Conservation (phyloP, 2,113 vertebrate genomes). For the Cromileptes altivelis region DNA sequence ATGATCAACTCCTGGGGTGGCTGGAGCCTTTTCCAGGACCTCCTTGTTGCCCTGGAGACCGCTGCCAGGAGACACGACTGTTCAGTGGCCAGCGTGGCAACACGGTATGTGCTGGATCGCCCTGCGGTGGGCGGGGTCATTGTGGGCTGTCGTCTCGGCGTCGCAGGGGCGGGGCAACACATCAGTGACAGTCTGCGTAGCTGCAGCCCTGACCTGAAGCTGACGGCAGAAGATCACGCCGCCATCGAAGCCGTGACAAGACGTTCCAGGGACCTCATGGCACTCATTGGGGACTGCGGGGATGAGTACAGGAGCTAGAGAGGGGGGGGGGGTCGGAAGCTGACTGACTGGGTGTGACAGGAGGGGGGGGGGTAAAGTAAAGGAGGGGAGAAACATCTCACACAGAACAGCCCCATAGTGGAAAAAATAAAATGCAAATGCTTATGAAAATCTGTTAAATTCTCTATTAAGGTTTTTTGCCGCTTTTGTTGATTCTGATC, state of each 20-base stretch:
- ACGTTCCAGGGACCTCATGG: slow-evolving; percentile 62
- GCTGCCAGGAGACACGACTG: slow-evolving; percentile 45
- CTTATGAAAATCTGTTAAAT: not conserved
- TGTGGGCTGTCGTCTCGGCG: slow-evolving; percentile 66
- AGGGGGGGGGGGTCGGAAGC: not conserved
- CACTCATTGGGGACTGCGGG: slow-evolving; percentile 68
- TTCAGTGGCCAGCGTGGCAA: slow-evolving; percentile 71
- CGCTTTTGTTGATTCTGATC: not conserved
- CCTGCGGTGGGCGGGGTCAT: slow-evolving; percentile 73
- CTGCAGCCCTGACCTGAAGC: slow-evolving; percentile 61
- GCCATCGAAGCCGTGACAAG: slow-evolving; percentile 53
- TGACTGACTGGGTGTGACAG: slow-evolving; percentile 50
- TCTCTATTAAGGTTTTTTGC: not conserved
- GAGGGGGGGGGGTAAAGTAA: not conserved
- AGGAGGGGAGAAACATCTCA: not conserved
- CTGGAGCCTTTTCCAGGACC: slow-evolving; percentile 74
- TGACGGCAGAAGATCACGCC: slow-evolving; percentile 50
- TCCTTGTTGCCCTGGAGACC: slow-evolving; percentile 60
- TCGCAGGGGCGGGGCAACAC: slow-evolving; percentile 69
- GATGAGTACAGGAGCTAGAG: slow-evolving; percentile 72
- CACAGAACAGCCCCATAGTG: not conserved
- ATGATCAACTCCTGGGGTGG: slow-evolving; percentile 68
- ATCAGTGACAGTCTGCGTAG: slow-evolving; percentile 68
- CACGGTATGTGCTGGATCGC: slow-evolving; percentile 66
- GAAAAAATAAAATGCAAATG: not conserved